Conservation (phyloP, 1,140 invertebrate genomes). For the Sipha flava region DNA sequence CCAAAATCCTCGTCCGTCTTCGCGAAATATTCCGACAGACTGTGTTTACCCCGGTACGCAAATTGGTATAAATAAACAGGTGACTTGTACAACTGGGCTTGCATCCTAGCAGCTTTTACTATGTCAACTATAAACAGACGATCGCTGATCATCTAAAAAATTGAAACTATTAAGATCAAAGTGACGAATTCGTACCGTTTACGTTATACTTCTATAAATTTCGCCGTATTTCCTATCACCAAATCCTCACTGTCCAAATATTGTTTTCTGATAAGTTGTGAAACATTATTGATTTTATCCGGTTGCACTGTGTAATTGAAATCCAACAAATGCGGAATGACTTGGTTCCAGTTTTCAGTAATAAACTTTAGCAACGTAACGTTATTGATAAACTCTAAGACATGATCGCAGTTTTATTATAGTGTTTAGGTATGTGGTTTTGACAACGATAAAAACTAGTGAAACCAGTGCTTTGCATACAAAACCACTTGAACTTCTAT, state of each 20-base stretch:
- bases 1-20: neutral
- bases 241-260: conserved; percentile 35
- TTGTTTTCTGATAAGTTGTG: conserved; percentile 34
- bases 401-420: no score
- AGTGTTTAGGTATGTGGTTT: no score
- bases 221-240: conserved; percentile 1
- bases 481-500: no score
- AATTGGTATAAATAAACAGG: conserved; percentile 39
- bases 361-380: conserved; percentile 27
- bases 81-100: conserved; percentile 30
- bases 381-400: conserved; percentile 35
- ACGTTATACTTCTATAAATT: conserved; percentile 37
- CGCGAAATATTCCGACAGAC: conserved; percentile 4
- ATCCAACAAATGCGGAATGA: conserved; percentile 38
- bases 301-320: conserved; percentile 36
- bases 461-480: no score
- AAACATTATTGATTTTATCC: conserved; percentile 19
- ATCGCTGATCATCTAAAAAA: conserved; percentile 37
- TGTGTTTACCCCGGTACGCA: conserved; percentile 35
- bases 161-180: no score
- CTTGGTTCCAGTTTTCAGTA: conserved; percentile 35
- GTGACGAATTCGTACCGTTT: no score
- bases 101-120: conserved; percentile 34
- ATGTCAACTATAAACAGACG: conserved; percentile 36
- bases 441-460: no score